Evolutionary conservation across 2,797 vertebrate genomes (phyloP), one percentile per base, ranked within the genome.

Genomic region (Holocentrus rufus): DNA sequence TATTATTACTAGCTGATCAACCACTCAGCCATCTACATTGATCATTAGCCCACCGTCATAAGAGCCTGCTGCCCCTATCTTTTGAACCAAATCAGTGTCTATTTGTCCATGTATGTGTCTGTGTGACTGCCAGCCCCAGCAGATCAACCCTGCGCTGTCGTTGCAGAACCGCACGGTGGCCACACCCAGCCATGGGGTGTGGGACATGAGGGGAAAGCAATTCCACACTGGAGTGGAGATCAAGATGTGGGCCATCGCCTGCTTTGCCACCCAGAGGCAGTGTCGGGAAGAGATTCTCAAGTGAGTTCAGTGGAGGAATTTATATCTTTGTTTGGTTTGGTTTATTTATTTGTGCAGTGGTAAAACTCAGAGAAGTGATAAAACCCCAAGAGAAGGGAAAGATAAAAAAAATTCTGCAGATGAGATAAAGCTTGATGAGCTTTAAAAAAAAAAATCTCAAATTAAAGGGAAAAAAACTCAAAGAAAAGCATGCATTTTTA

Each of bases 231-330:
- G 97, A 7, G 96, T 98, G 74, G 97, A 99, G 92, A 98, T 99
- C 81, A 99, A 98, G 91, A 97, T 99, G 96, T 99, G 98, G 98
- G 98, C 98, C 56, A 98, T 99, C 60, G 98, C 98, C 79, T 99
- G 98, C 88, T 99, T 99, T 75, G 97, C 98, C 79, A 98, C 97
- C 0, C 98, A 99, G 95, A 95, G 98, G 69, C 97, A 99, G 76
- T 99, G 97, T 90, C 91, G 97, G 80, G 97, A 99, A 89, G 97
- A 99, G 93, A 97, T 98, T 89, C 71, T 99, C 58, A 99, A 99
- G 98, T 98, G 93, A 96, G 96, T 67, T 15, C 11, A 0, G 18
- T 2, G n/a, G 31, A 59, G 20, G 4, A 23, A 27, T 3, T 22
- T 0, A 4, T 20, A 4, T 47, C 25, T 2, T 2, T 17, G n/a